A percentile compares a stretch with the other conserved stretches of the same genome.
Evolutionary conservation across 2,888 invertebrate species (phyloP).

Genomic region (Didymodactylos carnosus): DNA sequence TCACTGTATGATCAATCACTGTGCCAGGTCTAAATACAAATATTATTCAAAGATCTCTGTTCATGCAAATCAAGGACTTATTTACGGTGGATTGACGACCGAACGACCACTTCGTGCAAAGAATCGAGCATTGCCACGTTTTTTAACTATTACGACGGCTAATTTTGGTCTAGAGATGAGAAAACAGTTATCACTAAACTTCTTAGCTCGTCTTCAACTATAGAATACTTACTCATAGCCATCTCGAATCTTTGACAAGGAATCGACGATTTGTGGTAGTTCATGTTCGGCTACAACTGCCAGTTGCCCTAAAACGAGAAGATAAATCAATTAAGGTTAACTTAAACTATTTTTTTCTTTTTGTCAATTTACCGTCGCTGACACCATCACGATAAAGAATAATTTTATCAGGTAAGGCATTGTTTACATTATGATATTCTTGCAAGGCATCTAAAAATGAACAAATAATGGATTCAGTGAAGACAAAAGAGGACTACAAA

Average conservation of each 20-base stretch:
- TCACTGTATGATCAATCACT: no score
- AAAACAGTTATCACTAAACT: background rate
- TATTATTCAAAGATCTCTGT: conserved; percentile 49
- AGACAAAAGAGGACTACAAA: background rate
- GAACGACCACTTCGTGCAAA: conserved; percentile 36
- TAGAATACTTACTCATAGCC: conserved; percentile 16
- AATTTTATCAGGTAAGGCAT: conserved; percentile 34
- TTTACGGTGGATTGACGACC: conserved; percentile 43
- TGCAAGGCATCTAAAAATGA: background rate
- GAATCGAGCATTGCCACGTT: conserved; percentile 64
- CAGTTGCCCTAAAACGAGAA: no score
- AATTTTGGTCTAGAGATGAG: conserved; percentile 46
- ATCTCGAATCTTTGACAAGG: background rate
- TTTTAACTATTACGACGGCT: conserved; percentile 67
- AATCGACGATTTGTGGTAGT: conserved; percentile 25
- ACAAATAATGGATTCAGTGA: background rate
- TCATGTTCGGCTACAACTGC: conserved; percentile 25
- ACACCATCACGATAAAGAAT: conserved; percentile 75
- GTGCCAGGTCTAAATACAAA: no score
- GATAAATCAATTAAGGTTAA: no score
- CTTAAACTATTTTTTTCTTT: no score
- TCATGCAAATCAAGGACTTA: conserved; percentile 73
- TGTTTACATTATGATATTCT: conserved; percentile 9
- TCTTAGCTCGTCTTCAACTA: conserved; percentile 15
- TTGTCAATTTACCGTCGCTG: conserved; percentile 34